phyloP scores from a whole-genome alignment of 2,888 invertebrate genomes.

The Drosophila longiperda region DNA sequence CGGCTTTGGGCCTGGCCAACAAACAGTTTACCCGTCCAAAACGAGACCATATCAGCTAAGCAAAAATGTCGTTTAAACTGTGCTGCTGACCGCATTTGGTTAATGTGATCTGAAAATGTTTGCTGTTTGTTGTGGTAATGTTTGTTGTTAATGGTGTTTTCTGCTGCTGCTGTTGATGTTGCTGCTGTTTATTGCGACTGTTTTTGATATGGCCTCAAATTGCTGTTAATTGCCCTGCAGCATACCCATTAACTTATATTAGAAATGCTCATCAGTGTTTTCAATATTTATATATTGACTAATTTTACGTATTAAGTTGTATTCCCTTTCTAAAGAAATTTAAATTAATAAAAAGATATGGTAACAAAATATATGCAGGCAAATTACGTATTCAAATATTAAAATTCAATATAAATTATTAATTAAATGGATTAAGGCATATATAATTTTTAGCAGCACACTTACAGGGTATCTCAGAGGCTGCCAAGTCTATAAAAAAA shows the following conservation, averaged over 20 bases:
- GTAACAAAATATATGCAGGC: not conserved
- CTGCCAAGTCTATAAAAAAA: not conserved
- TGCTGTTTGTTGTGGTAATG: slow-evolving; percentile 28
- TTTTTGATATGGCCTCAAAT: slow-evolving; percentile 54
- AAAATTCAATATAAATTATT: not conserved
- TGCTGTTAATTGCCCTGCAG: slow-evolving; percentile 57
- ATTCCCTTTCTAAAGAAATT: not conserved
- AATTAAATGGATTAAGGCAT: not conserved
- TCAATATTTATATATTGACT: not conserved
- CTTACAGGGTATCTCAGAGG: not conserved
- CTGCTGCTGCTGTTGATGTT: not conserved
- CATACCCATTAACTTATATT: slow-evolving; percentile 7
- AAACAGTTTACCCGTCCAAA: slow-evolving; percentile 59
- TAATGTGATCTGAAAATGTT: slow-evolving; percentile 65
- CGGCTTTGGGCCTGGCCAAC: slow-evolving; percentile 36
- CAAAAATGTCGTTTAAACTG: slow-evolving; percentile 79
- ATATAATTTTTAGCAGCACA: not conserved
- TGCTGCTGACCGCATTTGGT: slow-evolving; percentile 81
- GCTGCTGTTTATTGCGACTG: slow-evolving; percentile 17
- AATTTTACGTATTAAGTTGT: rapidly evolving
- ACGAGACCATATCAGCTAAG: slow-evolving; percentile 77
- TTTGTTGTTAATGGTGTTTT: slow-evolving; percentile 12
- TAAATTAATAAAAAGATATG: not conserved
- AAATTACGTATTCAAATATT: not conserved
- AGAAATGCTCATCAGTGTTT: not conserved